These are phyloP conservation scores for Notocelia uddmanniana DNA, from an alignment of 2,888 invertebrate genomes.

Conservation along the genomic window DNA sequence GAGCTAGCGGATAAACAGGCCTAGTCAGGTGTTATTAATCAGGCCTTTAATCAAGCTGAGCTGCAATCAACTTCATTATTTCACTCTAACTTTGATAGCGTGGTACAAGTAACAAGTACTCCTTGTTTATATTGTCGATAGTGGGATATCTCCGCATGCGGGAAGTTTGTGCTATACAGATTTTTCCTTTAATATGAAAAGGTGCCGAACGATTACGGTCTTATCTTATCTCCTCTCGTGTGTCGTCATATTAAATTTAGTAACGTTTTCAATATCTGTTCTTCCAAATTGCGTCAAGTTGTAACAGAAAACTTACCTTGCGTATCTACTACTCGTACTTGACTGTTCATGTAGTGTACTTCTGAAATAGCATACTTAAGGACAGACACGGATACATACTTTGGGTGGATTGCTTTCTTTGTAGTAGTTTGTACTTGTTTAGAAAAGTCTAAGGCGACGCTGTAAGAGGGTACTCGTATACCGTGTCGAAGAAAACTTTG, in stretches of 20 bases:
- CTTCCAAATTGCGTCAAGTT: too few relatives aligned
- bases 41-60: constrained; percentile 70
- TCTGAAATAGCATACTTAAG: neutral
- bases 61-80: constrained; percentile 66
- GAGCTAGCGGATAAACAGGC: constrained; percentile 49
- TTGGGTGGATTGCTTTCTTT: too few relatives aligned
- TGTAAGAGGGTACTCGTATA: constrained; percentile 10
- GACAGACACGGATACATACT: too few relatives aligned
- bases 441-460: constrained; percentile 7
- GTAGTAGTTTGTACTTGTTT: neutral
- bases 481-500: constrained; percentile 35
- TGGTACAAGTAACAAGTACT: constrained; percentile 44
- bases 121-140: neutral
- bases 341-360: too few relatives aligned
- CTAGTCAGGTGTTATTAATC: constrained; percentile 64
- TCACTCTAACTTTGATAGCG: constrained; percentile 54
- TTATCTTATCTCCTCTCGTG: neutral
- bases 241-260: neutral
- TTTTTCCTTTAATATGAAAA: too few relatives aligned
- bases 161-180: neutral
- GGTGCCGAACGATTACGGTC: neutral
- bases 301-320: too few relatives aligned
- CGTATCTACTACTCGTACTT: too few relatives aligned
- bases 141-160: neutral
- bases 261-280: too few relatives aligned